These are phyloP conservation scores for Nyleta sp. DNA, from an alignment of 2,888 invertebrate species.

Conservation along the genomic window DNA sequence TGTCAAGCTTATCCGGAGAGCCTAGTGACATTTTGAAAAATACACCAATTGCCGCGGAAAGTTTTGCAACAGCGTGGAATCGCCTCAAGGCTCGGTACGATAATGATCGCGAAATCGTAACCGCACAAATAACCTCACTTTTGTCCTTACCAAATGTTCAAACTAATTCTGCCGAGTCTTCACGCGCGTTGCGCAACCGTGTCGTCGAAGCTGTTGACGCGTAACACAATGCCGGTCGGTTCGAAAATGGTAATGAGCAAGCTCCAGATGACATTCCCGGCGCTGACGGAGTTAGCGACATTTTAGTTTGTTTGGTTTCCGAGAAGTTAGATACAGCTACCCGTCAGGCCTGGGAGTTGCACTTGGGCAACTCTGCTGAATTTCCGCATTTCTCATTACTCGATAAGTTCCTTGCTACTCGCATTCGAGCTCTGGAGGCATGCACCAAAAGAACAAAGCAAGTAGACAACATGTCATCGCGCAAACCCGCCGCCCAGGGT, in stretches of 20 bases:
- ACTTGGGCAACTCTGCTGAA: conserved; percentile 2
- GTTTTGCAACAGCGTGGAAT: background rate
- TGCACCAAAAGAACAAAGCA: background rate
- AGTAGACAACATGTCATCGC: background rate
- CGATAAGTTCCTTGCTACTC: conserved; percentile 11
- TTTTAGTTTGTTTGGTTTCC: conserved; percentile 4
- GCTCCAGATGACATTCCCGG: background rate
- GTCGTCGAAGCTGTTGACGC: background rate
- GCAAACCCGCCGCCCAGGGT: no score
- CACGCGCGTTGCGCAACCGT: background rate
- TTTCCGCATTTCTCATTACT: conserved; percentile 17
- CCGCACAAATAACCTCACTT: background rate
- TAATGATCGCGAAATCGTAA: background rate
- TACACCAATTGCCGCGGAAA: background rate
- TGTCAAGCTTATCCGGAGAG: background rate
- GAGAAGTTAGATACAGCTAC: conserved; percentile 13
- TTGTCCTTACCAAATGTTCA: background rate
- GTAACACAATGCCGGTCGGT: background rate
- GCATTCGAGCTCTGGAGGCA: conserved; percentile 13
- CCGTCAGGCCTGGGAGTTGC: conserved; percentile 25
- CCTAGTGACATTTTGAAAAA: background rate
- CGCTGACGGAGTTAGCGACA: conserved; percentile 5
- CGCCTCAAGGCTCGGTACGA: background rate
- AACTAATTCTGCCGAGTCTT: background rate
- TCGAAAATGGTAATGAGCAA: no score